Evolutionary conservation across 37 sponge, comb jelly and placozoan genomes (phyloP), one percentile per base, ranked within the genome.

Genomic region (Oscarella lobularis): DNA sequence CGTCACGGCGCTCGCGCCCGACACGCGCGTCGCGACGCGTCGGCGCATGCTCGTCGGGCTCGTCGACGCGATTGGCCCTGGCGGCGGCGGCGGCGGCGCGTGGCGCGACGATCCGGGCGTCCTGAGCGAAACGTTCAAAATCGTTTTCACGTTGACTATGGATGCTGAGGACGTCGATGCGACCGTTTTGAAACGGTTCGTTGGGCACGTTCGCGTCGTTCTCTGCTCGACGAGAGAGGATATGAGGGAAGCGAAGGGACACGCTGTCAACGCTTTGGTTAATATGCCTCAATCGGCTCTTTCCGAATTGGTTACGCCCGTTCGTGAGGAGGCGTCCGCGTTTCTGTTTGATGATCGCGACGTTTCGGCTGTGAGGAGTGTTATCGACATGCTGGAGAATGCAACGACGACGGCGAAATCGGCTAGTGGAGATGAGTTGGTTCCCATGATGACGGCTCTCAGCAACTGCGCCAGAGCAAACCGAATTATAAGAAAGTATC

Each of bases 1-100:
- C 34, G 67, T 88, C 27, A 84, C 88, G 34, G 84, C 88, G 0
- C 66, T 78, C 40, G 77, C 70, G 27, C 35, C 75, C 0, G 67
- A 69, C 2, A 76, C 73, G 66, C 77, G 88, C 85, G n/a, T n/a
- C n/a, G n/a, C n/a, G n/a, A n/a, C n/a, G n/a, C n/a, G n/a, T n/a
- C n/a, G n/a, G n/a, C n/a, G n/a, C n/a, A n/a, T n/a, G 9, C 60
- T 27, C 9, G 14, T 48, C 60, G 60, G 20, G 14, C 9, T 48
- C 60, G 60, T 48, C 60, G 60, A 48, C 60, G 60, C 60, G n/a
- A n/a, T n/a, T n/a, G n/a, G n/a, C n/a, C n/a, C n/a, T n/a, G n/a
- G n/a, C n/a, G n/a, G n/a, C n/a, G n/a, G n/a, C n/a, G n/a, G n/a
- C n/a, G n/a, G n/a, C n/a, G n/a, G n/a, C n/a, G n/a, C n/a, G n/a